Percentiles rank a stretch among this genome's conserved stretches.
Evolutionary conservation across 2,797 vertebrate genomes (phyloP).

Genomic region (Chelon labrosus): DNA sequence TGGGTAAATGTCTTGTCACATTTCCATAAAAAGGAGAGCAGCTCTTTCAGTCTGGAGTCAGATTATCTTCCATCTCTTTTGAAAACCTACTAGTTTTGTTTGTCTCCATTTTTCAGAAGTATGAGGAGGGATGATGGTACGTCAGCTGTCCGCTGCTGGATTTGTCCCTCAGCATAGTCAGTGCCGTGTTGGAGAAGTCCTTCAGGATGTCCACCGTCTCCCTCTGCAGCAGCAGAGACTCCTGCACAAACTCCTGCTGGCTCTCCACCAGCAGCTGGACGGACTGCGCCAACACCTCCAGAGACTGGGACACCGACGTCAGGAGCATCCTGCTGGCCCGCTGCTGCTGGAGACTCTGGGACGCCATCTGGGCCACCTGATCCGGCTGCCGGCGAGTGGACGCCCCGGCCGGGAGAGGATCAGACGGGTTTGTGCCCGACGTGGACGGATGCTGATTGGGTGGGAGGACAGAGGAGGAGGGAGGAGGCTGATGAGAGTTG

Average conservation of each 20-base stretch:
- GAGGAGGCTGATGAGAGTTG: neutral
- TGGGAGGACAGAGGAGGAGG: neutral
- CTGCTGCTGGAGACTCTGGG: constrained; percentile 85
- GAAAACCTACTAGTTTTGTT: too few species aligned
- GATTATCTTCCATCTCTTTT: too few species aligned
- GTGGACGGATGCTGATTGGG: neutral
- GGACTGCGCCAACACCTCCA: constrained; percentile 82
- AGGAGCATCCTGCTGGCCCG: constrained; percentile 79
- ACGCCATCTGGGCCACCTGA: constrained; percentile 74
- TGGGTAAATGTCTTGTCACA: too few species aligned
- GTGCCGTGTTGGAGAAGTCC: constrained; percentile 82
- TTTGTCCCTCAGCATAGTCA: constrained; percentile 83
- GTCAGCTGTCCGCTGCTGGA: constrained; percentile 46
- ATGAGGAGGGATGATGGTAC: constrained; percentile 21
- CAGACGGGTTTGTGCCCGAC: rapidly evolving
- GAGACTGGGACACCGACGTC: constrained; percentile 80
- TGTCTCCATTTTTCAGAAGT: constrained; percentile 23
- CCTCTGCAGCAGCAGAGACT: constrained; percentile 83
- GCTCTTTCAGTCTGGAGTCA: too few species aligned
- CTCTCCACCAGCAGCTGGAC: constrained; percentile 84
- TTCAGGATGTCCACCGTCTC: constrained; percentile 83
- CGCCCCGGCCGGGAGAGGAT: constrained; percentile 48
- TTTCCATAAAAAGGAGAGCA: too few species aligned
- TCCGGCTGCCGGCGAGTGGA: constrained; percentile 40
- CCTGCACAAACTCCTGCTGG: constrained; percentile 84